A percentile compares a stretch with the other conserved stretches of the same genome.
Evolutionary conservation across 2,797 vertebrate species (phyloP).

Genomic region (Myotis pilosus): DNA sequence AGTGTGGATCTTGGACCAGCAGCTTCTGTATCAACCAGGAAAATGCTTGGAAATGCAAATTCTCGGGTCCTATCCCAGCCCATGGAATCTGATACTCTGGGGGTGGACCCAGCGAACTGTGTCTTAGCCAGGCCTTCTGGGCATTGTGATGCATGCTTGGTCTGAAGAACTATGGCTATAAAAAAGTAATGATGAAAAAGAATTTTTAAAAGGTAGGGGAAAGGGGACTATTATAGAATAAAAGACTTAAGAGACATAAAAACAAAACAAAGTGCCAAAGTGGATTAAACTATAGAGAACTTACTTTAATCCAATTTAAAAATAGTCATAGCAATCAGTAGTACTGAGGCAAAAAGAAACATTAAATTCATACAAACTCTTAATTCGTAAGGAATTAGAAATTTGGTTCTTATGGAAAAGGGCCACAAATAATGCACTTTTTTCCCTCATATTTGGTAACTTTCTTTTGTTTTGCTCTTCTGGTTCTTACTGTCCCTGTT

Average conservation of each 20-base stretch:
- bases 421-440: neutral
- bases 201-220: neutral
- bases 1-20: neutral
- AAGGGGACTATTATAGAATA: neutral
- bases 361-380: neutral
- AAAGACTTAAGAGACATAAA: neutral
- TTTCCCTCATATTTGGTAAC: neutral
- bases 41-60: neutral
- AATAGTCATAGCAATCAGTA: neutral
- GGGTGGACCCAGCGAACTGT: no score
- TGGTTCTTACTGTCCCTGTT: neutral
- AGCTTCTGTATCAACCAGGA: neutral
- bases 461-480: neutral
- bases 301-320: constrained; percentile 34
- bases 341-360: neutral
- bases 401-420: neutral
- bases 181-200: neutral
- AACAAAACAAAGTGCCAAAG: neutral
- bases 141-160: neutral
- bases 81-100: neutral
- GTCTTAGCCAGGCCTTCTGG: neutral
- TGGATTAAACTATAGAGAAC: neutral
- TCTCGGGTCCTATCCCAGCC: neutral
- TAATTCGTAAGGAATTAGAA: neutral
- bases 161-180: neutral